phyloP scores from a whole-genome alignment of 2,888 invertebrate genomes.

The Chesias legatella region DNA sequence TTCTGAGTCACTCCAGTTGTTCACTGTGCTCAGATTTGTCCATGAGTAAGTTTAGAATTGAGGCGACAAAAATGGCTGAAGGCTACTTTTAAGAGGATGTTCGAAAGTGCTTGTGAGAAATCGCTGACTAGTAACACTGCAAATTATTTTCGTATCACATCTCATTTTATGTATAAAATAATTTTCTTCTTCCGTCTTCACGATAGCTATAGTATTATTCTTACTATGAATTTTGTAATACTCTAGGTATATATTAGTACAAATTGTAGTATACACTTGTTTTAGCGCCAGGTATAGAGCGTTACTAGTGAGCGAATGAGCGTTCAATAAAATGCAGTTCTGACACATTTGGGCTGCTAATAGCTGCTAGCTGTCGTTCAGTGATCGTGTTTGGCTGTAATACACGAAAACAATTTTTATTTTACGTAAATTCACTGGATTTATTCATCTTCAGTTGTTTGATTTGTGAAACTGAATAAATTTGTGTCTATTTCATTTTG shows the following conservation, averaged over 20 bases:
- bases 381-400: conserved; percentile 48
- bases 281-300: conserved; percentile 29
- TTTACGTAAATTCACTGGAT: conserved; percentile 42
- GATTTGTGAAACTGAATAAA: conserved; percentile 49
- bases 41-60: conserved; percentile 19
- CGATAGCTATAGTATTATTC: conserved; percentile 19
- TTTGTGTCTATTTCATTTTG: conserved; percentile 52
- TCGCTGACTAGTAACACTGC: conserved; percentile 53
- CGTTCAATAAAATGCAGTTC: conserved; percentile 14
- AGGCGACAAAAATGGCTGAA: conserved; percentile 14
- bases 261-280: conserved; percentile 30
- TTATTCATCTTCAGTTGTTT: conserved; percentile 35
- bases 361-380: conserved; percentile 46
- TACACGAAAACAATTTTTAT: conserved; percentile 37
- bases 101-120: conserved; percentile 22
- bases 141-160: conserved; percentile 4
- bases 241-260: conserved; percentile 36
- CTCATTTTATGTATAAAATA: conserved; percentile 17
- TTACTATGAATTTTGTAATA: not conserved
- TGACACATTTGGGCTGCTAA: conserved; percentile 38
- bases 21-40: no score
- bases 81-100: conserved; percentile 20
- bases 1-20: no score
- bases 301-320: conserved; percentile 57
- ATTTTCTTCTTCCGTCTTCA: conserved; percentile 17